Evolutionary conservation across 92 coral and sea anemone genomes (phyloP), one percentile per base, ranked within the genome.

Genomic region (Palythoa grandiflora): DNA sequence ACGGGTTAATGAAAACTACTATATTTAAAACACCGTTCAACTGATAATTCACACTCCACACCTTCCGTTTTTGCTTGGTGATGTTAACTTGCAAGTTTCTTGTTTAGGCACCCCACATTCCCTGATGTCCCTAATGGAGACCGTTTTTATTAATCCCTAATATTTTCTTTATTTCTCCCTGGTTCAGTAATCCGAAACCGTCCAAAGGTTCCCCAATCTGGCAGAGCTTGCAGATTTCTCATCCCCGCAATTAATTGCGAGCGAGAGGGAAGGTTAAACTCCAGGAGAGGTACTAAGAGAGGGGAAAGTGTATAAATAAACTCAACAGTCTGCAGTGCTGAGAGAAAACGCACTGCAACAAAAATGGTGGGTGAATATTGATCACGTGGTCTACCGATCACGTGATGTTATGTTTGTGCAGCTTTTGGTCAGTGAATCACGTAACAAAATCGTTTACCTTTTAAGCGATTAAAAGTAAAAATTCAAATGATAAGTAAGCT

Each of bases 201-300:
- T 81, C 86, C 61, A 81, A 81, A 48, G 86, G 86, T 48, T 81
- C 86, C 86, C 86, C 75, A 66, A 81, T 81, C 48, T 81, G 86
- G 86, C 86, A 81, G 76, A 81, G 86, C 75, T 48, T 81, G 86
- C 86, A 81, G 86, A 81, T 81, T 65, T 81, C 86, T 28, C 86
- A 81, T 65, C 86, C 86, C 86, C 86, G 86, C 73, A 81, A 81
- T 81, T 81, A 81, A 80, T 36, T 81, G 61, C 86, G 73, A 11
- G 75, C 48, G 86, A 65, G 19, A 52, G 80, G 80, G 50, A 44
- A 44, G 50, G 50, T 44, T 44, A 44, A 8, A 35, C 2, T 11
- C n/a, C 60, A 53, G 51, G 21, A 68, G 15, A 51, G 74, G 86
- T 51, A 36, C 59, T 21, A 17, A 65, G 28, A 81, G 28, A 81